Conservation (phyloP, 2,888 invertebrate species). For the Sinelater perroti region DNA sequence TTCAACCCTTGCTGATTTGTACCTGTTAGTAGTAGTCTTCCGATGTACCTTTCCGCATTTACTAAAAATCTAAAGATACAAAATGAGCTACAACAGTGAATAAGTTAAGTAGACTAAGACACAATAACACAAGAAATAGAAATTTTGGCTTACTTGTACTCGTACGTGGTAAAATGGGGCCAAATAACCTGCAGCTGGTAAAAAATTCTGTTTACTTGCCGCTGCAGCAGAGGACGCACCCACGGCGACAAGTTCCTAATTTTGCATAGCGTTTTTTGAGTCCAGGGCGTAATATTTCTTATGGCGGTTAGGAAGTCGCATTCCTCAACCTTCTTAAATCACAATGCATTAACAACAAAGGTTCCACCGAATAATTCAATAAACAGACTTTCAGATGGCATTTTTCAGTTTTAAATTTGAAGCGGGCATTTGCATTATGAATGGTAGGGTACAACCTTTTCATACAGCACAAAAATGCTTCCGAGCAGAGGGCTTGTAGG, state of each 20-base stretch:
- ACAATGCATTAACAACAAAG: no score
- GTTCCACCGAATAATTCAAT: no score
- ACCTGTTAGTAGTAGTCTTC: slow-evolving; percentile 54
- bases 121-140: no score
- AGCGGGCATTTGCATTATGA: slow-evolving; percentile 66
- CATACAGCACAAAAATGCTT: slow-evolving; percentile 78
- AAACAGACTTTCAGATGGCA: slow-evolving; percentile 46
- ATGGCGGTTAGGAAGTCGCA: slow-evolving; percentile 55
- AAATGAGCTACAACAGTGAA: no score
- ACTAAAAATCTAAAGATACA: slow-evolving; percentile 50
- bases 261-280: slow-evolving; percentile 49
- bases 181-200: slow-evolving; percentile 50
- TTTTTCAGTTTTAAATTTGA: slow-evolving; percentile 46
- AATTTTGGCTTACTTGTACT: slow-evolving; percentile 46
- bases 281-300: slow-evolving; percentile 51
- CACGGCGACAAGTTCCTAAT: slow-evolving; percentile 52
- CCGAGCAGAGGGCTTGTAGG: slow-evolving; percentile 85
- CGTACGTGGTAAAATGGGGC: slow-evolving; percentile 55
- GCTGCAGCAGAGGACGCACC: slow-evolving; percentile 53
- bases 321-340: slow-evolving; percentile 57
- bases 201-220: slow-evolving; percentile 53
- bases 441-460: slow-evolving; percentile 85
- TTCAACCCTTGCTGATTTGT: slow-evolving; percentile 64
- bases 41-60: slow-evolving; percentile 54
- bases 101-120: no score